A percentile compares a stretch with the other conserved stretches of the same genome.
phyloP scores from a whole-genome alignment of 2,888 invertebrate genomes.

The Conchocele bisecta region DNA sequence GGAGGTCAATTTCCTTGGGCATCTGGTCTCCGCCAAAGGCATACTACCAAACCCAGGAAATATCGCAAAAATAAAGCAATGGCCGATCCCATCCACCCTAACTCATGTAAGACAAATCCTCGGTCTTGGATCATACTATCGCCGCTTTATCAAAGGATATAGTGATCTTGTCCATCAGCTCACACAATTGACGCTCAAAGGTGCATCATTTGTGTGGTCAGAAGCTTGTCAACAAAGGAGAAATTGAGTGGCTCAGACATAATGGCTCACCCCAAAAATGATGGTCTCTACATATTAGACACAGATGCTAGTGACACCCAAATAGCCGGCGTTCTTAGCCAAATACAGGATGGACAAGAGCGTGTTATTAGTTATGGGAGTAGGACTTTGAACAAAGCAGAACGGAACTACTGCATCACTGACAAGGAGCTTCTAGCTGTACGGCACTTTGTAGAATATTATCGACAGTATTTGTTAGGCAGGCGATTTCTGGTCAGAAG shows the following conservation, averaged over 20 bases:
- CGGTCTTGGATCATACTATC: no score
- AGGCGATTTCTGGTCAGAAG: constrained; percentile 27
- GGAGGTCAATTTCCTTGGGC: no score
- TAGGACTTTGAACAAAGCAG: constrained; percentile 39
- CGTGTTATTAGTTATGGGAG: constrained; percentile 55
- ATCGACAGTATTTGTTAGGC: constrained; percentile 33
- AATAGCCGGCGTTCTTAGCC: constrained; percentile 43
- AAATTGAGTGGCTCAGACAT: constrained; percentile 31
- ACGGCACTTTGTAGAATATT: constrained; percentile 31
- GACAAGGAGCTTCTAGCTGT: constrained; percentile 31
- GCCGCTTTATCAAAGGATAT: no score
- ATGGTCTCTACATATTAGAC: constrained; percentile 47
- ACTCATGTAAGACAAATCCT: no score
- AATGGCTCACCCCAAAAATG: constrained; percentile 39
- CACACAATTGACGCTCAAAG: no score
- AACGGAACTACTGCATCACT: constrained; percentile 35
- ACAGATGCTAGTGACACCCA: constrained; percentile 47
- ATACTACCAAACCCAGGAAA: no score
- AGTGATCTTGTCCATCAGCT: no score
- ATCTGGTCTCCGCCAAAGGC: no score
- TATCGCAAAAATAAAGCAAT: no score
- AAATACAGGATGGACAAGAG: constrained; percentile 42
- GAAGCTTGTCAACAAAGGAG: no score
- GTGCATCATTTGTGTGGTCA: no score
- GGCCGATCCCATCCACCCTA: no score